Evolutionary conservation across 2,797 vertebrate species (phyloP).

Genomic region (Alcedo quadribrachys): DNA sequence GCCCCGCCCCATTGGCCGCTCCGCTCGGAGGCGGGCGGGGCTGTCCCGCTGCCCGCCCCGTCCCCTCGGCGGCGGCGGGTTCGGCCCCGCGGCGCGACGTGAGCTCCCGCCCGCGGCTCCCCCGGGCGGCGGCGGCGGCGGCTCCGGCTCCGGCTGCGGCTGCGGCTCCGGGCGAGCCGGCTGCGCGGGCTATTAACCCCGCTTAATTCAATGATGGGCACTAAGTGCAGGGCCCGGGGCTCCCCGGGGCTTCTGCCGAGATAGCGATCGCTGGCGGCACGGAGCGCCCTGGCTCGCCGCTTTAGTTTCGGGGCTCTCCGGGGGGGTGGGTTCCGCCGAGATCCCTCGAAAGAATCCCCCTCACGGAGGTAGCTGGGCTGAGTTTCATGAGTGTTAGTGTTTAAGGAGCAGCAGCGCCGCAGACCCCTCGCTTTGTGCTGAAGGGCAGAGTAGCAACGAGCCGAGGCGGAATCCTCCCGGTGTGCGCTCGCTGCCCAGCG

Average conservation of each 20-base stretch:
- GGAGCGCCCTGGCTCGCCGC: neutral
- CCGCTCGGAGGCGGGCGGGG: neutral
- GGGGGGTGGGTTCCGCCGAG: too few species aligned
- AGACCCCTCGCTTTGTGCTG: rapidly evolving
- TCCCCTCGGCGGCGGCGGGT: neutral
- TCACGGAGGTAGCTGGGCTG: neutral
- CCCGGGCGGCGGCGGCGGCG: neutral
- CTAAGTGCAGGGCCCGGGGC: neutral
- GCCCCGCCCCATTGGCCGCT: neutral
- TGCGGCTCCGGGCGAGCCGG: neutral
- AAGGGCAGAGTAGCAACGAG: neutral
- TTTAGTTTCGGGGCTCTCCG: neutral
- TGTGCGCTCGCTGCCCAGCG: neutral
- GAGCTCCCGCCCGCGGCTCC: neutral
- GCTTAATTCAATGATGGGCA: neutral
- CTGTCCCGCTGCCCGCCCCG: neutral
- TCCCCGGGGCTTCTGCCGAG: neutral
- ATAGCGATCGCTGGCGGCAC: neutral
- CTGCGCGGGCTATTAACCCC: neutral
- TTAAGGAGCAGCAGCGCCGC: neutral
- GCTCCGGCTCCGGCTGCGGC: too few species aligned
- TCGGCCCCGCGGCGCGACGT: neutral
- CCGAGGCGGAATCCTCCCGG: rapidly evolving
- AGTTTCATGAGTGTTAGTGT: rapidly evolving
- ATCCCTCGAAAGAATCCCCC: too few species aligned